Base-by-base conservation (phyloP, 2,797 vertebrate species). In the Eospalax fontanierii region DNA sequence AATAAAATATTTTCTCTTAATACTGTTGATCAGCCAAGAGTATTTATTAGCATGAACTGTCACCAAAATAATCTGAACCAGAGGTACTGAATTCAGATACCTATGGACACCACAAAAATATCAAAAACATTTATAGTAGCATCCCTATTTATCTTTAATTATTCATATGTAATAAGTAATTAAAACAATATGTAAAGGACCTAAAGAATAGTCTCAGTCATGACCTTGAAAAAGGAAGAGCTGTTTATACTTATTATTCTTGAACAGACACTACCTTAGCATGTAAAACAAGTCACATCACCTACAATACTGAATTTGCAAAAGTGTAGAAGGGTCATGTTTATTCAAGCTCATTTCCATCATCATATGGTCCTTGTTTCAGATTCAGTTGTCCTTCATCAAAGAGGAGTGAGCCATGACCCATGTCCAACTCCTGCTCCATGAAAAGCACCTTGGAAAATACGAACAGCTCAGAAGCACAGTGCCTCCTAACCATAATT, bases 61-160 rank as follows among this genome's bases (percentile, higher is more conserved):
- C 26, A 83, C 19, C 79, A 86, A 95, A 92, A 90, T 63, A 88
- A 94, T 6, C 33, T 91, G 28, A 87, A 79, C 22, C n/a, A 74
- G 11, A 90, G 10, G 21, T 54, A 86, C 70, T 83, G 46, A 79
- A 79, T 90, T 73, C 28, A 35, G 24, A 8, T 65, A 65, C 4
- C 70, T 81, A n/a, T 54, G 9, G 71, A 22, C 38, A 91, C 24
- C 54, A 81, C 43, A 90, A 87, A 88, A 79, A 87, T 71, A 43
- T 75, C 15, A 63, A 96, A 89, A 83, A 80, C 38, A 65, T 84
- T 85, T 66, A 85, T 79, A 75, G 9, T 63, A n/a, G 43, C 11
- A 89, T 83, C 26, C 12, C 54, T 65, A 73, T 50, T 54, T 86
- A 33, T 35, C 94, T 94, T 92, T 93, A n/a, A 92, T 87, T 82